Evolutionary conservation across 2,113 vertebrate species (phyloP), one percentile per base, ranked within the genome.

Genomic region (Trogon surrucura): DNA sequence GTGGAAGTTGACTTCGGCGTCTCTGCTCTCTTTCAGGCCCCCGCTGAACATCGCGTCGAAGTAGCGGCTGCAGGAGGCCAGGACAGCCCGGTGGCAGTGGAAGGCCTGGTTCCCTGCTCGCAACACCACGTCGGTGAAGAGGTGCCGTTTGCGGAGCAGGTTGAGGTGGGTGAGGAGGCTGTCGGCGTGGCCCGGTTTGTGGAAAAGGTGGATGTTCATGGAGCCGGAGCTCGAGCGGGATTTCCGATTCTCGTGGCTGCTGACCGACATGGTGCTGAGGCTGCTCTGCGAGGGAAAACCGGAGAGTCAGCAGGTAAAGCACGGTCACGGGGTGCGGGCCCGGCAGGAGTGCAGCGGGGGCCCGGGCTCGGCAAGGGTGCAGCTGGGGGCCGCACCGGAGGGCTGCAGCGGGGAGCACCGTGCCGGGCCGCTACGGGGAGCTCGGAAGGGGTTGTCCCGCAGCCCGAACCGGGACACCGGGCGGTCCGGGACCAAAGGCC

Each of bases 1-100:
- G 70, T 98, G 98, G 34, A 98, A 98, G 94, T 98, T 98, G 62
- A 98, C 98, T 14, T 98, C 98, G 2, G 88, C 97, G 7, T 98
- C 98, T 25, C 98, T 96, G 96, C 98, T 98, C 94, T 98, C 98
- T 8, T 98, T 98, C 74, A 98, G 94, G 56, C 98, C 98, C 1
- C 98, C 98, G n/a, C 98, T 98, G 95, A 98, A 98, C 98, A 98
- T 98, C 23, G 98, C 98, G 6, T 98, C 98, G n/a, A 98, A 98
- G 95, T 98, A 98, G 65, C 98, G 98, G 95, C 98, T 98, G 93
- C 98, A 98, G 2, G 98, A 96, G 21, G 98, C 98, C 91, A 98
- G 97, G 45, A 98, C 98, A 2, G 98, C 98, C 10, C 98, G 97
- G 93, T 98, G 98, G 92, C 98, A 98, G 7, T 98, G 98, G 92